Evolutionary conservation across 2,888 invertebrate genomes (phyloP).

Genomic region (Spodoptera littoralis): DNA sequence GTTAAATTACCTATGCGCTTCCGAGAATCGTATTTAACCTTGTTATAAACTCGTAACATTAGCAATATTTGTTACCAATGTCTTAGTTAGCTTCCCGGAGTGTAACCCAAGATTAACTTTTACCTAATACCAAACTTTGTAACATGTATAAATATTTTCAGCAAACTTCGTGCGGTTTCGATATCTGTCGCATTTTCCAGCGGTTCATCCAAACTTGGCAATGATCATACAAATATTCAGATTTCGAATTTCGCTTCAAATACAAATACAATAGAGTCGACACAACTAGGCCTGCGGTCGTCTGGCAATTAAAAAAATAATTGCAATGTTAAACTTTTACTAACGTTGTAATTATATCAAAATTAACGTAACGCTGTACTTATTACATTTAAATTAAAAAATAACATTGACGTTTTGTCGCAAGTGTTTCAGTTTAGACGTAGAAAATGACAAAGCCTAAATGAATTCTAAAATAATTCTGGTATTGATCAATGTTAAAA

Average conservation of each 20-base stretch:
- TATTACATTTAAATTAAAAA: slow-evolving; percentile 25
- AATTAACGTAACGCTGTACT: slow-evolving; percentile 8
- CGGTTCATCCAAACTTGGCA: slow-evolving; percentile 39
- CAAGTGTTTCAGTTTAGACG: background rate
- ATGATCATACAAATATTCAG: slow-evolving; percentile 22
- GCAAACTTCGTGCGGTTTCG: slow-evolving; percentile 6
- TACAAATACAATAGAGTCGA: slow-evolving; percentile 40
- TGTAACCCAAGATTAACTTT: slow-evolving; percentile 9
- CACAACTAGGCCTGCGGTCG: slow-evolving; percentile 22
- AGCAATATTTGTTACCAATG: slow-evolving; percentile 9
- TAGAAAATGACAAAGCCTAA: slow-evolving; percentile 16
- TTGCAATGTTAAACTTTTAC: slow-evolving; percentile 39
- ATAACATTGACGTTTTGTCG: slow-evolving; percentile 6
- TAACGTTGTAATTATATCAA: slow-evolving; percentile 43
- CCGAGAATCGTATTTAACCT: background rate
- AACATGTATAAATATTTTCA: slow-evolving; percentile 10
- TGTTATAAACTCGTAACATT: slow-evolving; percentile 5
- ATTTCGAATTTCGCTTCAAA: slow-evolving; percentile 41
- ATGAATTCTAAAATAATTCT: slow-evolving; percentile 35
- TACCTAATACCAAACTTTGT: background rate
- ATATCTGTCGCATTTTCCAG: slow-evolving; percentile 25
- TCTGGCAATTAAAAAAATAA: slow-evolving; percentile 47
- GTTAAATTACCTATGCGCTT: background rate
- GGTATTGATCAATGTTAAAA: slow-evolving; percentile 42
- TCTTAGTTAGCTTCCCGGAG: slow-evolving; percentile 5